Percentiles rank a stretch among this genome's conserved stretches.
phyloP scores from a whole-genome alignment of 2,113 vertebrate genomes.

The Ellobius talpinus region DNA sequence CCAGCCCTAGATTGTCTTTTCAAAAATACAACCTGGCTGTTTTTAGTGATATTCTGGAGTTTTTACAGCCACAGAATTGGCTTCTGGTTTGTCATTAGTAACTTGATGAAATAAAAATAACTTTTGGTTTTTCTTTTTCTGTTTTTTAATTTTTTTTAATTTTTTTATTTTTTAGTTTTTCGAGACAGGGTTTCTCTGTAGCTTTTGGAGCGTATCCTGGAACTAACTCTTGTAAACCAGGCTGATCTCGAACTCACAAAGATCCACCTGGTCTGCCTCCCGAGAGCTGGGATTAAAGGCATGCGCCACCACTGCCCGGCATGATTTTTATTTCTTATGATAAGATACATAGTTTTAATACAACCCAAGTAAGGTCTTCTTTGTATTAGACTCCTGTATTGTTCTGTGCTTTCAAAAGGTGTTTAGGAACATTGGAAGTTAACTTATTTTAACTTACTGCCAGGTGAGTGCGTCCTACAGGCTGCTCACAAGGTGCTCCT shows the following conservation, averaged over 20 bases:
- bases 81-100: conserved; percentile 74
- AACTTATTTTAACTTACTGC: conserved; percentile 62
- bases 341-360: conserved; percentile 71
- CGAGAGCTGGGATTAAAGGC: too few relatives aligned
- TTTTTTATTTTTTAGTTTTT: too few relatives aligned
- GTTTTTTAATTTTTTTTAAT: too few relatives aligned
- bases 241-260: too few relatives aligned
- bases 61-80: conserved; percentile 54
- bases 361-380: conserved; percentile 11
- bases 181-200: too few relatives aligned
- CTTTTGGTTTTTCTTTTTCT: conserved; percentile 73
- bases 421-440: conserved; percentile 63
- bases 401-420: conserved; percentile 62
- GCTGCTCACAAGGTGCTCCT: not conserved
- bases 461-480: conserved; percentile 55
- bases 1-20: conserved; percentile 48
- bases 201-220: too few relatives aligned
- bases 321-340: conserved; percentile 71
- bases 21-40: conserved; percentile 53
- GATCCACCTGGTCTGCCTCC: too few relatives aligned
- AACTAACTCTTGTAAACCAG: too few relatives aligned
- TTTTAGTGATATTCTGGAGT: conserved; percentile 70
- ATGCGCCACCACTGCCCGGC: too few relatives aligned
- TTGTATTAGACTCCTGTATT: conserved; percentile 64
- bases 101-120: conserved; percentile 68